These are phyloP conservation scores for Heteronetta atricapilla DNA, from an alignment of 2,113 vertebrate species.

Conservation along the genomic window DNA sequence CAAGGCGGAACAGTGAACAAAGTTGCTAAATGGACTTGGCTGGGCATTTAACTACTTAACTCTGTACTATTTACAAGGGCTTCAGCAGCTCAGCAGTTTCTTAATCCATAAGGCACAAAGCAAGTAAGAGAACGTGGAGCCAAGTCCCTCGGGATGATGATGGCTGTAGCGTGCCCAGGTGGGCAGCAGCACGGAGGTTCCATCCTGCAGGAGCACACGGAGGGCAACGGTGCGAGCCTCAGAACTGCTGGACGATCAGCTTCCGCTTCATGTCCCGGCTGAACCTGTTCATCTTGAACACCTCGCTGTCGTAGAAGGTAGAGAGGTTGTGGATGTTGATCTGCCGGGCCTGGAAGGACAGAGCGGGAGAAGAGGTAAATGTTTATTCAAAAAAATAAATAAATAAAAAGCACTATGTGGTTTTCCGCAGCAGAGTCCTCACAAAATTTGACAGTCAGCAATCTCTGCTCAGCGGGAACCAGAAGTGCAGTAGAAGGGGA, in stretches of 20 bases:
- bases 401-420: neutral
- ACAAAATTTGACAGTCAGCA: constrained; percentile 27
- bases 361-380: neutral
- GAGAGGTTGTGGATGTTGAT: constrained; percentile 96
- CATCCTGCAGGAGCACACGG: neutral
- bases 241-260: constrained; percentile 93
- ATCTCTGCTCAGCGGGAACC: constrained; percentile 21
- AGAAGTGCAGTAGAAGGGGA: constrained; percentile 39
- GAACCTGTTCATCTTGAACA: constrained; percentile 91
- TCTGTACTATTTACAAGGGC: constrained; percentile 49
- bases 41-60: constrained; percentile 37
- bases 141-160: neutral
- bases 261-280: constrained; percentile 89
- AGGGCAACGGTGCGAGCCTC: neutral
- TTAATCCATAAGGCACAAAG: neutral
- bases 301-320: constrained; percentile 91
- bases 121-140: neutral
- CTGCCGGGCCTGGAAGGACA: constrained; percentile 85
- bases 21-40: constrained; percentile 42
- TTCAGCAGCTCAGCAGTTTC: constrained; percentile 37
- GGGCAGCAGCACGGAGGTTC: neutral
- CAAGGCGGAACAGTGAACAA: neutral
- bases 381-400: neutral
- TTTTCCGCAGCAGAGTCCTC: neutral
- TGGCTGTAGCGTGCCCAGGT: neutral